Base-by-base conservation (phyloP, 2,113 vertebrate genomes). In the Elephas maximus region DNA sequence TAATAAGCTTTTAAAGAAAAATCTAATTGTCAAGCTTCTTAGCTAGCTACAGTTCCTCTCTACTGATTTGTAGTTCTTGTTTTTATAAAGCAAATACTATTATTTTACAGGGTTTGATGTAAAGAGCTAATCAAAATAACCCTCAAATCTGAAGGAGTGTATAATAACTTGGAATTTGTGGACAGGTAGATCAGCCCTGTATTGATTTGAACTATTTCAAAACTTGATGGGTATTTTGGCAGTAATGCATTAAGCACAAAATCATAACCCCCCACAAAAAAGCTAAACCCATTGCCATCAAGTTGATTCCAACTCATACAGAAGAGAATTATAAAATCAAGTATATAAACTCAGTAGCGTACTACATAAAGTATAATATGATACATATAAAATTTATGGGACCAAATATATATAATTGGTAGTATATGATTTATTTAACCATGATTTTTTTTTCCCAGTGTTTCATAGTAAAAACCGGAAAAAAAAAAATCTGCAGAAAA, bases 401-500 rank as follows among this genome's bases (percentile, higher is more conserved):
- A 80, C 77, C 23, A 87, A 91, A 91, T 87, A 28, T 6, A 89
- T 77, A 41, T 94, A 71, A 41, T 18, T 67, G 17, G 7, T 51
- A 69, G 1, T 88, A 33, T 6, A 4, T 62, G 33, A 48, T 44
- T 96, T 44, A 93, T 57, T 28, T 92, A 95, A 77, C 5, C 37
- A 88, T 74, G 17, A 53, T 37, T 41, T 37, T 92, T 24, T 24
- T 95, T 0, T 4, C 88, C 57, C 63, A 96, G 14, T 18, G 62
- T 88, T 30, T 44, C 28, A 14, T 7, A 57, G 37, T 60, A 94
- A 96, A 98, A 94, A 83, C n/a, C 18, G 4, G 60, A 73, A 28
- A 84, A 97, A 96, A 97, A 67, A 96, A 97, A 53, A 8, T 37
- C 78, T 45, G 41, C 93, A 95, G 6, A 90, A 78, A 82, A 92